Conservation (phyloP, 64 coral and sea anemone species). For the Porites australiensis region DNA sequence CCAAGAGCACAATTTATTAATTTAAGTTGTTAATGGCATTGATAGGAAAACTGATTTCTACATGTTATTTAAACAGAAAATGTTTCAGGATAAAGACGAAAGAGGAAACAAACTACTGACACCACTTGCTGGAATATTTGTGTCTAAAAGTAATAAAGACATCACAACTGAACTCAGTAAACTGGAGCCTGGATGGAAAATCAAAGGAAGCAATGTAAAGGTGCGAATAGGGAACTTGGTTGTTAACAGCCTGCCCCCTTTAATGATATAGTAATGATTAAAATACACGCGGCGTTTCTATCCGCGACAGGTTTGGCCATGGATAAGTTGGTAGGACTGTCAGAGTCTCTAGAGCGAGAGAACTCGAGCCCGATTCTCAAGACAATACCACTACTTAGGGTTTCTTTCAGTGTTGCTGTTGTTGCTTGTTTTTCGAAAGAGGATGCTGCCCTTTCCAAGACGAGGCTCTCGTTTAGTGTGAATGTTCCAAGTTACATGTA, state of each 20-base stretch:
- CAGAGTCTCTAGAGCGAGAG: too few relatives aligned
- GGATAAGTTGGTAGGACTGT: too few relatives aligned
- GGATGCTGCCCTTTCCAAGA: too few relatives aligned
- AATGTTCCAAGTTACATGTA: too few relatives aligned
- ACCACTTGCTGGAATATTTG: slow-evolving; percentile 20
- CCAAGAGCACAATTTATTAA: too few relatives aligned
- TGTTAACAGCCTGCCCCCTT: too few relatives aligned
- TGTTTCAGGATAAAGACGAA: slow-evolving; percentile 18
- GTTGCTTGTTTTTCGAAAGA: too few relatives aligned
- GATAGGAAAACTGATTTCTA: not conserved
- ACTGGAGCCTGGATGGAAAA: slow-evolving; percentile 1
- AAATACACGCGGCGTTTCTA: not conserved
- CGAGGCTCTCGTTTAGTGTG: too few relatives aligned
- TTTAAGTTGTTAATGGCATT: not conserved
- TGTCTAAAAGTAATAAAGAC: slow-evolving; percentile 20
- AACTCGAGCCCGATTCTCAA: too few relatives aligned
- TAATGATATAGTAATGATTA: not conserved
- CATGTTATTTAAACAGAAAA: not conserved
- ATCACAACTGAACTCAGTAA: slow-evolving; percentile 1
- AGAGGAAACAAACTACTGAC: not conserved
- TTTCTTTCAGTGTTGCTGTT: too few relatives aligned
- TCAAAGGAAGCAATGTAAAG: slow-evolving; percentile 31
- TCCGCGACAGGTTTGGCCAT: too few relatives aligned
- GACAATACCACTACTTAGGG: too few relatives aligned
- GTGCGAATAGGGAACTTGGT: not conserved